A percentile compares a stretch with the other conserved stretches of the same genome.
Conservation (phyloP, 2,113 vertebrate species). For the Odontesthes bonariensis region DNA sequence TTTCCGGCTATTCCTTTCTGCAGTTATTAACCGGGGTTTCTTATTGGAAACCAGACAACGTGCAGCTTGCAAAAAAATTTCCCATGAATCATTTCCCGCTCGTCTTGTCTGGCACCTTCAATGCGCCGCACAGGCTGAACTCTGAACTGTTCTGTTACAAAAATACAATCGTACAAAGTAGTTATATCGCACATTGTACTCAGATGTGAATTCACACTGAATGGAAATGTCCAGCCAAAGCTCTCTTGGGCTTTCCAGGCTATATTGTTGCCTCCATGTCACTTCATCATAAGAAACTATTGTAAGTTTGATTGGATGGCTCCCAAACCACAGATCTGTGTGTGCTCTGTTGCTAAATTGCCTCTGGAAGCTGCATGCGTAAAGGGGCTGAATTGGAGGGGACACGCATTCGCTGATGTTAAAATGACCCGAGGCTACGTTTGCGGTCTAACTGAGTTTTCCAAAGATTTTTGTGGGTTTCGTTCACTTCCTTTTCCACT, state of each 20-base stretch:
- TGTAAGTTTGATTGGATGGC: conserved; percentile 57
- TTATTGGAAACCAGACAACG: no score
- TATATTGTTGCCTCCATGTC: conserved; percentile 18
- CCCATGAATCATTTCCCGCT: background rate
- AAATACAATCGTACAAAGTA: conserved; percentile 8
- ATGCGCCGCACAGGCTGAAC: background rate
- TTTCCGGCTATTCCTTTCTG: no score
- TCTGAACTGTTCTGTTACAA: background rate
- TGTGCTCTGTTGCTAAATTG: conserved; percentile 60
- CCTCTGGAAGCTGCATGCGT: conserved; percentile 46
- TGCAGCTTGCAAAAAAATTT: background rate
- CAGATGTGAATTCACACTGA: conserved; percentile 37
- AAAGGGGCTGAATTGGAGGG: conserved; percentile 39
- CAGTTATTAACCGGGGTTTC: no score
- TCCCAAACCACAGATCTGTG: conserved; percentile 35
- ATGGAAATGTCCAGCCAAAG: conserved; percentile 33
- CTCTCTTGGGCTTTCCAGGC: conserved; percentile 31
- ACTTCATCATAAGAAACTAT: conserved; percentile 52
- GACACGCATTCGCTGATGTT: conserved; percentile 41
- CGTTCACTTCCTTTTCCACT: conserved; percentile 49
- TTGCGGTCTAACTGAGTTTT: conserved; percentile 27
- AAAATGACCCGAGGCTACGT: conserved; percentile 40
- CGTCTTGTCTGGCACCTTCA: background rate
- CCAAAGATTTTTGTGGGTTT: conserved; percentile 42
- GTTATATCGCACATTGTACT: conserved; percentile 25